Evolutionary conservation across 2,797 vertebrate species (phyloP).

Genomic region (Spinibarbus caldwelli): DNA sequence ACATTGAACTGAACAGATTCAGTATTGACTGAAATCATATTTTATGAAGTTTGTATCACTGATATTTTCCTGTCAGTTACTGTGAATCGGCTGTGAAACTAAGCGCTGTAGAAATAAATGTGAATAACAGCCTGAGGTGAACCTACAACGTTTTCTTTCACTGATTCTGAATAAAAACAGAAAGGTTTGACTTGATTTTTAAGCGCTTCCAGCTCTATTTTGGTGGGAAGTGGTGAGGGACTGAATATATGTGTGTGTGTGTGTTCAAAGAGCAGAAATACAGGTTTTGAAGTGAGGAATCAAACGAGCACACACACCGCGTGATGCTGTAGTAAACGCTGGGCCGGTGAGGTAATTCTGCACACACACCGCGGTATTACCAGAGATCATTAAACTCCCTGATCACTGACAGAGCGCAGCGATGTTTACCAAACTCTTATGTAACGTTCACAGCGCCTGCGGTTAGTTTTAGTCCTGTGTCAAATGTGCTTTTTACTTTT

Average conservation of each 20-base stretch:
- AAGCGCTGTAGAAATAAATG: no score
- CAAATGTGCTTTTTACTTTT: no score
- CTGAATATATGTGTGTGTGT: background rate
- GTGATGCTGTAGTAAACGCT: slow-evolving; percentile 71
- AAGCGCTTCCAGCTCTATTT: background rate
- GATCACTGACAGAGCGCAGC: background rate
- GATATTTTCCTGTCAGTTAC: no score
- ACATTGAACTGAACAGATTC: no score
- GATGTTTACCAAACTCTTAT: background rate
- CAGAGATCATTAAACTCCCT: background rate
- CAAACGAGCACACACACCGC: slow-evolving; percentile 65
- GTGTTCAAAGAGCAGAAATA: slow-evolving; percentile 68
- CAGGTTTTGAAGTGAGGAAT: slow-evolving; percentile 65
- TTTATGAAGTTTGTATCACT: no score
- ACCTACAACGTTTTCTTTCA: background rate
- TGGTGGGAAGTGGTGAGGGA: background rate
- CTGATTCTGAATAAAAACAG: background rate
- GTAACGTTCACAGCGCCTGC: background rate
- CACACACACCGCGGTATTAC: slow-evolving; percentile 39
- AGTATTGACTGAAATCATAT: no score
- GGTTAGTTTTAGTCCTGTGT: background rate
- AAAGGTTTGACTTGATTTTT: background rate
- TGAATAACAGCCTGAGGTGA: no score
- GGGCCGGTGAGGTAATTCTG: slow-evolving; percentile 47
- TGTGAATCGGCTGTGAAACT: no score